phyloP scores from a whole-genome alignment of 2,888 invertebrate genomes.

The Campaea margaritaria region DNA sequence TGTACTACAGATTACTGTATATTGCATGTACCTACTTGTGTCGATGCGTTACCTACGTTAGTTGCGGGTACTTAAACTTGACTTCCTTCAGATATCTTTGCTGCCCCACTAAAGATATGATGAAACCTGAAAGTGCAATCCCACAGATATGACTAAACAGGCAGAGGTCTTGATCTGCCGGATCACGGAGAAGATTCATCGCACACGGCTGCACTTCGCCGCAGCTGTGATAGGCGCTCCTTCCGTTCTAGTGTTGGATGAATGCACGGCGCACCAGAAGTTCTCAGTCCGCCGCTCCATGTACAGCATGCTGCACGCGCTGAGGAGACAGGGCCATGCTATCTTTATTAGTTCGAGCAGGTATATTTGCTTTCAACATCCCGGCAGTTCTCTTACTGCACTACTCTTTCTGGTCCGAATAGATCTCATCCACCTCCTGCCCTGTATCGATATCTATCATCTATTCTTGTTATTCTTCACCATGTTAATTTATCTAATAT shows the following conservation, averaged over 20 bases:
- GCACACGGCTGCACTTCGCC: slow-evolving; percentile 61
- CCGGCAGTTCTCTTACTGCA: too few species aligned
- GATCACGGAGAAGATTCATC: slow-evolving; percentile 36
- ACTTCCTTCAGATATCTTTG: too few species aligned
- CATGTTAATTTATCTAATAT: too few species aligned
- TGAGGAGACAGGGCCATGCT: slow-evolving; percentile 67
- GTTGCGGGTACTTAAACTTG: too few species aligned
- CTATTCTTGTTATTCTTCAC: too few species aligned
- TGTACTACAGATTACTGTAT: too few species aligned
- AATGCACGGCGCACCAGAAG: slow-evolving; percentile 69
- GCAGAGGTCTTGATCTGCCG: slow-evolving; percentile 43
- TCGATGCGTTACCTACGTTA: too few species aligned
- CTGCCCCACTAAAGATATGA: too few species aligned
- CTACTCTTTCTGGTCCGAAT: too few species aligned
- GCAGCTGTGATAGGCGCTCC: slow-evolving; percentile 72
- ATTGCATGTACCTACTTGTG: too few species aligned
- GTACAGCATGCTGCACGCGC: slow-evolving; percentile 63
- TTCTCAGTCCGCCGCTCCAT: slow-evolving; percentile 63
- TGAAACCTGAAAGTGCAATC: background rate
- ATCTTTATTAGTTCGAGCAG: slow-evolving; percentile 63
- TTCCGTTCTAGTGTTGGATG: slow-evolving; percentile 67
- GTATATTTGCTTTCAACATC: slow-evolving; percentile 42
- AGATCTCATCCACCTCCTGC: too few species aligned
- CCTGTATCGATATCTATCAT: too few species aligned
- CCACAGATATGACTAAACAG: slow-evolving; percentile 47